Percentiles rank a stretch among this genome's conserved stretches.
Conservation (phyloP, 2,797 vertebrate genomes). For the Leptatherina wallacei region DNA sequence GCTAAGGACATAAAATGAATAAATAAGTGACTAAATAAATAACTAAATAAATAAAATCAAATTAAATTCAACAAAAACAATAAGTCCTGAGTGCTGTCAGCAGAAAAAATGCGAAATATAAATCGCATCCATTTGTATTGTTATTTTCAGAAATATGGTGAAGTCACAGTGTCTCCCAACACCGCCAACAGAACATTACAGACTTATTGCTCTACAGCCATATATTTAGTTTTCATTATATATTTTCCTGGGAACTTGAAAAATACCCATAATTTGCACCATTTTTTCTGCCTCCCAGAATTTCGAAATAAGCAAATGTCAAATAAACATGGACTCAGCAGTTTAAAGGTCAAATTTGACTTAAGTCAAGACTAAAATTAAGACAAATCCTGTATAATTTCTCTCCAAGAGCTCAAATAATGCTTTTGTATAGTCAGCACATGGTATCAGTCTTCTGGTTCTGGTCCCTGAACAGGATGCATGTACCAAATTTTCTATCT, state of each 20-base stretch:
- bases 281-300: background rate
- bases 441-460: constrained; percentile 31
- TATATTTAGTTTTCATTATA: background rate
- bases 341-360: constrained; percentile 1
- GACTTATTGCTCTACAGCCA: background rate
- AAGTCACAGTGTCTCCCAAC: background rate
- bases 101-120: too few species aligned
- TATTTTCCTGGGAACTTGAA: background rate
- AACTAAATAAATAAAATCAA: too few species aligned
- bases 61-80: too few species aligned
- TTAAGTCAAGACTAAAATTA: background rate
- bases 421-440: constrained; percentile 16
- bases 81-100: background rate
- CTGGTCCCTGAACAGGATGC: constrained; percentile 24
- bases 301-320: background rate
- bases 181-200: too few species aligned
- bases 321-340: constrained; percentile 3
- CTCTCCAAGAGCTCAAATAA: constrained; percentile 7
- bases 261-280: background rate
- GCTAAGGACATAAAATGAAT: too few species aligned
- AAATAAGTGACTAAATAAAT: too few species aligned
- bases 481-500: constrained; percentile 45
- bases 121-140: too few species aligned
- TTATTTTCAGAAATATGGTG: background rate
- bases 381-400: constrained; percentile 5